Base-by-base conservation (phyloP, 2,113 vertebrate species). In the Aegotheles bennettii region DNA sequence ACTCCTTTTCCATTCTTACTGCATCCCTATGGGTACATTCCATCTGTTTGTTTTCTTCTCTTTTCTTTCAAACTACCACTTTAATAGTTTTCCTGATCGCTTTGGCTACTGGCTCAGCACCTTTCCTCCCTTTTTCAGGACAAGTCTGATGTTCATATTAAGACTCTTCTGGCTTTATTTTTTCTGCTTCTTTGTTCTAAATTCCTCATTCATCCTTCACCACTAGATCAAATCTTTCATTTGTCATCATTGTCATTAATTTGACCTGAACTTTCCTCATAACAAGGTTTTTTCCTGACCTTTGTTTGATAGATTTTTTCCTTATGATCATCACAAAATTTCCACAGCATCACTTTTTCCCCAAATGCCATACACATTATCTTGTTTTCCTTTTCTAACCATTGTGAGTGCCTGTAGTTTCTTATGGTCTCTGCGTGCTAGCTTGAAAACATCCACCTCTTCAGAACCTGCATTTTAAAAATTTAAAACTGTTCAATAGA, bases 251-350 rank as follows among this genome's bases (percentile, higher is more conserved):
- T 91, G 64, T 74, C 54, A 36, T 94, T 92, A 79, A 77, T 79
- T 90, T 93, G 82, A 86, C 82, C 75, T 84, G 85, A 94, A 94
- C 79, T 93, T 95, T 94, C 12, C n/a, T 77, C 38, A 23, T 71
- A 77, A 70, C 16, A 59, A n/a, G 1, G 16, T 59, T 75, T 65
- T 87, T 74, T 65, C 6, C 75, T 88, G 85, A 93, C 90, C 63
- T 95, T 97, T 93, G 12, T 68, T 83, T 91, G 67, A 95, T 85
- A 69, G 78, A 90, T 91, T 61, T 92, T 89, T 91, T 87, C 45
- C 63, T 85, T 90, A 77, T 45, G 33, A 89, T 28, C 9, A 54
- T 83, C 67, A 50, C 82, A 87, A 85, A 83, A 85, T 80, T 91
- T 94, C 70, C 35, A 54, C 67, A 76, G 45, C 33, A 63, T 82